Evolutionary conservation across 1,140 invertebrate genomes (phyloP).

Genomic region (Branchinecta lindahli): DNA sequence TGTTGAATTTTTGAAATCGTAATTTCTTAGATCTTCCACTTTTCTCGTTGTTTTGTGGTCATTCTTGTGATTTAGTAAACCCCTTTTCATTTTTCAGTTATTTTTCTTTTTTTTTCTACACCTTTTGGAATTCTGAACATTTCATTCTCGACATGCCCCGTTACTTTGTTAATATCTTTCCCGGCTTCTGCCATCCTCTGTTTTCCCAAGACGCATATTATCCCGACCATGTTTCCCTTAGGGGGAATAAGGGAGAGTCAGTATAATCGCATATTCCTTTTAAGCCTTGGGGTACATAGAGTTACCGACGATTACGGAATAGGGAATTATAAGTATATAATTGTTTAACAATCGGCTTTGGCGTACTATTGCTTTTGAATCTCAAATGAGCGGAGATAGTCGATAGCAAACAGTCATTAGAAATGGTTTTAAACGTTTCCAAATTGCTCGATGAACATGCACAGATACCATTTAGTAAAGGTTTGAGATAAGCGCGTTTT

Average conservation of each 20-base stretch:
- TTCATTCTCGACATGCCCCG: too few relatives aligned
- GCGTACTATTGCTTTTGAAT: background rate
- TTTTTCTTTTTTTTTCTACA: too few relatives aligned
- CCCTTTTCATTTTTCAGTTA: too few relatives aligned
- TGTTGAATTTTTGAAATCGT: too few relatives aligned
- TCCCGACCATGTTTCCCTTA: background rate
- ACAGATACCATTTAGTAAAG: background rate
- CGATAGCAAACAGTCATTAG: background rate
- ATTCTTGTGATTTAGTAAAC: too few relatives aligned
- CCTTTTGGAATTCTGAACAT: too few relatives aligned
- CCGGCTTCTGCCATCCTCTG: background rate
- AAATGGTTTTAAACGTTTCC: conserved; percentile 10
- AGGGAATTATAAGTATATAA: conserved; percentile 9
- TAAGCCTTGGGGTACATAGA: background rate
- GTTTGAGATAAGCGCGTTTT: background rate
- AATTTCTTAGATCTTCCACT: too few relatives aligned
- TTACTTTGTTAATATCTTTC: background rate
- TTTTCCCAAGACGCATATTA: conserved; percentile 10
- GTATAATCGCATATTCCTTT: conserved; percentile 1
- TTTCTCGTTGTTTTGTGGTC: too few relatives aligned
- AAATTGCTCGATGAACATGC: background rate
- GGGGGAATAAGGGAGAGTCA: background rate
- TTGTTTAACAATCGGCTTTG: background rate
- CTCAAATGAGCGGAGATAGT: background rate
- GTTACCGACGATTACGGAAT: background rate